phyloP scores from a whole-genome alignment of 2,113 vertebrate species.

The Mobula birostris region DNA sequence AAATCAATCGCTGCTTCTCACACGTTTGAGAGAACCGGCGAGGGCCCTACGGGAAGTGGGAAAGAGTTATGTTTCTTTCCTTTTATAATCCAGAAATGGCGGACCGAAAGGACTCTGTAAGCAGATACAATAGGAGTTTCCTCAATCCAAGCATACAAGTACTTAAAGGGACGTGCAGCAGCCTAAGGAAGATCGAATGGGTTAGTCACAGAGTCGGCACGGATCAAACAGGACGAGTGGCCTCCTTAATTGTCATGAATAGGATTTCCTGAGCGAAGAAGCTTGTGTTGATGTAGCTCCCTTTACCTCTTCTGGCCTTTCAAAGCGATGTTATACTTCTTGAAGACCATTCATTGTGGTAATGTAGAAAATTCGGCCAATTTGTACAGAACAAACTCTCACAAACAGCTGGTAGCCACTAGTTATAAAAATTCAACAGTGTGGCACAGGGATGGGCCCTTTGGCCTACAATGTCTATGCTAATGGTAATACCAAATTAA shows the following conservation, averaged over 20 bases:
- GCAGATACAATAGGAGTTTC: too few relatives aligned
- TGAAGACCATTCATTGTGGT: not conserved
- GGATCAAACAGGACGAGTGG: not conserved
- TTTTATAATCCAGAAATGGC: not conserved
- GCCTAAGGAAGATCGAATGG: not conserved
- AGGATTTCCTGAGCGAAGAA: not conserved
- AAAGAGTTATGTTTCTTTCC: too few relatives aligned
- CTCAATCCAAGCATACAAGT: not conserved
- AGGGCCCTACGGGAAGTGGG: not conserved
- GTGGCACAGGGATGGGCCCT: too few relatives aligned
- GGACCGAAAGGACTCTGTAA: not conserved
- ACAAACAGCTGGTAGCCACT: not conserved
- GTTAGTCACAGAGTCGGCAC: not conserved
- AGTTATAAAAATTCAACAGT: too few relatives aligned
- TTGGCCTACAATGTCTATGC: too few relatives aligned
- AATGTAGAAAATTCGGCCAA: not conserved
- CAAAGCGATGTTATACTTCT: not conserved
- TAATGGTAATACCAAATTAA: too few relatives aligned
- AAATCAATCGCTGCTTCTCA: not conserved
- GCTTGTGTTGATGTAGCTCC: not conserved
- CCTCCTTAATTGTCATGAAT: not conserved
- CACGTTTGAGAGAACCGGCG: not conserved
- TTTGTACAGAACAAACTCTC: not conserved
- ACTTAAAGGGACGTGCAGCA: not conserved
- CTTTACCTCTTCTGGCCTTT: not conserved